Evolutionary conservation across 2,888 invertebrate species (phyloP).

Genomic region (Torymus tubicola): DNA sequence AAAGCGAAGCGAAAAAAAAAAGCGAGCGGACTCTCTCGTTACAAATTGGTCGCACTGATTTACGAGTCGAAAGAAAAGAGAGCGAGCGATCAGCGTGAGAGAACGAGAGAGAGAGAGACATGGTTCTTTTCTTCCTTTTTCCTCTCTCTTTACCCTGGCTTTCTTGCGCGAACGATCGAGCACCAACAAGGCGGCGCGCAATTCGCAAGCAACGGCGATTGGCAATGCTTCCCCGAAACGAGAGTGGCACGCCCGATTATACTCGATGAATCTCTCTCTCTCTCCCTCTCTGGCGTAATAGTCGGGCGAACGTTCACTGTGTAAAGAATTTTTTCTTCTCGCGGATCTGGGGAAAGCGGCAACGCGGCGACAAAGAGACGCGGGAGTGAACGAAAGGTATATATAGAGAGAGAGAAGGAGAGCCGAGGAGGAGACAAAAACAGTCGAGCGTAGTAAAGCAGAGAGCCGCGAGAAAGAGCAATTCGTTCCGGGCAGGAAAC

Average conservation of each 20-base stretch:
- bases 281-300: conserved; percentile 42
- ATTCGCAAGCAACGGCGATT: background rate
- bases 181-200: background rate
- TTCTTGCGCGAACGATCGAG: background rate
- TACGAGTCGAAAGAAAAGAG: conserved; percentile 26
- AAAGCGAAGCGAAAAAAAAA: background rate
- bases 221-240: conserved; percentile 4
- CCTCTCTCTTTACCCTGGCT: background rate
- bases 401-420: no score
- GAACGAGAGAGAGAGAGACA: conserved; percentile 5
- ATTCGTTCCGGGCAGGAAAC: conserved; percentile 67
- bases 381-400: conserved; percentile 5
- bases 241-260: background rate
- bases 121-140: conserved; percentile 1
- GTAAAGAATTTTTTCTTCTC: no score
- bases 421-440: conserved; percentile 15
- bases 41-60: conserved; percentile 36
- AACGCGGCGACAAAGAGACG: conserved; percentile 51
- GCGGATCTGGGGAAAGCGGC: background rate
- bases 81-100: no score
- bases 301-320: background rate
- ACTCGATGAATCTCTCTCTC: conserved; percentile 21
- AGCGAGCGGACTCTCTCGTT: background rate
- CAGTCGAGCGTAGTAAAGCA: conserved; percentile 40
- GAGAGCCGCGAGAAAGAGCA: conserved; percentile 53